A percentile compares a stretch with the other conserved stretches of the same genome.
Conservation (phyloP, 2,113 vertebrate genomes). For the Tetrax tetrax region DNA sequence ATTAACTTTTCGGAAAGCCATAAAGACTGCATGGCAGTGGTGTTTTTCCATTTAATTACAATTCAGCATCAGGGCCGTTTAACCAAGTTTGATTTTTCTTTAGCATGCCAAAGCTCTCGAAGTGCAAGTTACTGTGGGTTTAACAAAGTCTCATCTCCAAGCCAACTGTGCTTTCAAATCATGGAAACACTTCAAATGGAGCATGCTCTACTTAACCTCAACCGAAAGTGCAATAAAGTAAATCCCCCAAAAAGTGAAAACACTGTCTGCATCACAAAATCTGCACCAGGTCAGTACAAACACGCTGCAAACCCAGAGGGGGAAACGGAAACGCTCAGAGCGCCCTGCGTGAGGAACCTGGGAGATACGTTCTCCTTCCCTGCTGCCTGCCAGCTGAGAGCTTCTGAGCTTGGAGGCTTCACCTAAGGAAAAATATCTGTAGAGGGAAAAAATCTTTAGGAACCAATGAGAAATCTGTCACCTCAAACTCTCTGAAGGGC, state of each 20-base stretch:
- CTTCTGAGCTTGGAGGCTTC: background rate
- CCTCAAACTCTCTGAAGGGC: background rate
- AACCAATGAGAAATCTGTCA: background rate
- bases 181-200: background rate
- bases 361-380: background rate
- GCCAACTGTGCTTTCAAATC: constrained; percentile 17
- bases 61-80: background rate
- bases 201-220: background rate
- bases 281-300: background rate
- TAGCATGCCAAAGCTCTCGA: background rate
- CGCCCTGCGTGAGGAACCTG: background rate
- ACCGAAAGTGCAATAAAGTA: background rate
- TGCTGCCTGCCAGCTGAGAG: background rate
- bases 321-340: background rate
- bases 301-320: background rate
- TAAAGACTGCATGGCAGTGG: background rate
- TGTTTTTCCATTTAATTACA: constrained; percentile 15
- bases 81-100: background rate
- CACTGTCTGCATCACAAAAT: background rate
- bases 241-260: background rate
- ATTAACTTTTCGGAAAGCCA: background rate
- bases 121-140: background rate
- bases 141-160: constrained; percentile 3
- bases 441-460: background rate
- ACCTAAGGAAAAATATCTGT: background rate